Conservation (phyloP, 2,113 vertebrate species). For the Mellivora capensis region DNA sequence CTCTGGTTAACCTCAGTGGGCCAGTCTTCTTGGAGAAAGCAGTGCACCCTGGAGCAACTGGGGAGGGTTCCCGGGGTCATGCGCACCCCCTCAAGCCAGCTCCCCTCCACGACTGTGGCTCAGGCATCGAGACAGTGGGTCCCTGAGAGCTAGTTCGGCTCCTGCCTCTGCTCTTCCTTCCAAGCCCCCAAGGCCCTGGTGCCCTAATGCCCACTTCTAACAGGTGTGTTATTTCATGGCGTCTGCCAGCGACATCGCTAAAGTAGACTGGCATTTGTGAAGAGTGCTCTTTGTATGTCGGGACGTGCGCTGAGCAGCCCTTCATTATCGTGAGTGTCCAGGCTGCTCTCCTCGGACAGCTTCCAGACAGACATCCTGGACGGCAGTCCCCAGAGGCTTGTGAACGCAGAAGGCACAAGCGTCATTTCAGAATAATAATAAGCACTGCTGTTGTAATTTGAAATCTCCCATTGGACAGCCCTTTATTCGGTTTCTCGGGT, state of each 20-base stretch:
- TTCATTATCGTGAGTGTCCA: neutral
- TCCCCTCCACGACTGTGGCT: neutral
- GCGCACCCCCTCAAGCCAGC: no score
- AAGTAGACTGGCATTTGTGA: neutral
- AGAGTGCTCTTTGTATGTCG: neutral
- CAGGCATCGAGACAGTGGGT: neutral
- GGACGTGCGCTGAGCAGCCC: neutral
- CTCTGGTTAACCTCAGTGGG: rapidly evolving
- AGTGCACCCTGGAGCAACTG: no score
- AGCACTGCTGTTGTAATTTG: neutral
- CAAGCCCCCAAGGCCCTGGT: neutral
- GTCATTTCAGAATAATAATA: neutral
- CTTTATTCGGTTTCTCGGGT: neutral
- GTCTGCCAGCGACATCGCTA: rapidly evolving
- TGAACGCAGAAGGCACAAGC: neutral
- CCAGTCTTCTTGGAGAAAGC: neutral
- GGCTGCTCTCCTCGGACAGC: neutral
- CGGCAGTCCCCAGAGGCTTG: rapidly evolving
- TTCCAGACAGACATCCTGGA: neutral
- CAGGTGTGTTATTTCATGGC: rapidly evolving
- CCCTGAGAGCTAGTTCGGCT: neutral
- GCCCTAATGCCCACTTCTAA: neutral
- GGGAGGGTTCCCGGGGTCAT: neutral
- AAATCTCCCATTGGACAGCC: neutral
- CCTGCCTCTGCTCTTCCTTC: neutral